Base-by-base conservation (phyloP, 92 coral and sea anemone genomes). In the Phymanthus crucifer region DNA sequence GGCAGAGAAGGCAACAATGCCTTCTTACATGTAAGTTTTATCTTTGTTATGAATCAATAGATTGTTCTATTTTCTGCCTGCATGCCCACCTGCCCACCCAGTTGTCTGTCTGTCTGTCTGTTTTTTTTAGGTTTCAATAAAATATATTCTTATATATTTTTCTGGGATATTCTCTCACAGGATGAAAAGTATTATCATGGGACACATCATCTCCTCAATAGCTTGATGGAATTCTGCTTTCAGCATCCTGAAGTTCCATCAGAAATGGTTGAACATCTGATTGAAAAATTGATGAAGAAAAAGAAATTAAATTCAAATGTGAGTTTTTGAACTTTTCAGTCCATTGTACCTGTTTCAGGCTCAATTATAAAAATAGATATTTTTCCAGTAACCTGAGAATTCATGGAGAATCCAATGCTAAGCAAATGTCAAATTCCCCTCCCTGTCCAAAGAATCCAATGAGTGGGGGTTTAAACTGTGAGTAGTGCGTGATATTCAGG, bases 1-100 rank as follows among this genome's bases (percentile, higher is more conserved):
- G 75, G 90, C 32, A 80, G 91, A 77, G 90, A 92, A 78, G 97
- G 97, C 57, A 92, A 92, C 77, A 90, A 90, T 77, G 97, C 97
- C 5, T 92, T 92, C 40, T 89, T 90, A 27, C 83, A 88, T 37
- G 97, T 90, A 31, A 66, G 93, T 14, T 54, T 18, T 54, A 54
- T 3, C n/a, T 18, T 19, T 19, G 2, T 14, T 26, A 18, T 65
- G 9, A 66, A 66, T 27, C 31, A n/a, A n/a, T n/a, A n/a, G n/a
- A n/a, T n/a, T n/a, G n/a, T n/a, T n/a, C n/a, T n/a, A n/a, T n/a
- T n/a, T n/a, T n/a, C n/a, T n/a, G n/a, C n/a, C n/a, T n/a, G n/a
- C n/a, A n/a, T n/a, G n/a, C n/a, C n/a, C n/a, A n/a, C n/a, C n/a
- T n/a, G n/a, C n/a, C n/a, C n/a, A n/a, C n/a, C n/a, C n/a, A n/a